phyloP scores from a whole-genome alignment of 37 sponge, comb jelly and placozoan species.

The Cliona cf. orientalis region DNA sequence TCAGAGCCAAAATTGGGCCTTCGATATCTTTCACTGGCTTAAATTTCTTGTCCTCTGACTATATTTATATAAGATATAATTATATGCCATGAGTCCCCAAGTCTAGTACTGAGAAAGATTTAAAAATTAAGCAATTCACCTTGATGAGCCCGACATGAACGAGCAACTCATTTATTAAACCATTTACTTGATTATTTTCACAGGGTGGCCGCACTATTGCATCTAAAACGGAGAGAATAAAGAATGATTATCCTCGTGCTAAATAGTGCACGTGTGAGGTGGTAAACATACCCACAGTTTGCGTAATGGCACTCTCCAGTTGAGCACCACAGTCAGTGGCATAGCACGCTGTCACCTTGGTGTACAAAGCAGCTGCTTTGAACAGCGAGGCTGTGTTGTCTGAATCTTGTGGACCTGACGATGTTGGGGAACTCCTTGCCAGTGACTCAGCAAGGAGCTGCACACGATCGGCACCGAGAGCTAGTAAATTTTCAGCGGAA shows the following conservation, averaged over 20 bases:
- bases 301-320: constrained; percentile 22
- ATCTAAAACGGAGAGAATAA: neutral
- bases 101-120: neutral
- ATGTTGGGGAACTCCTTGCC: neutral
- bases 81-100: too few relatives aligned
- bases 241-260: too few relatives aligned
- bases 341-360: constrained; percentile 44
- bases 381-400: neutral
- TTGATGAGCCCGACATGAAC: constrained; percentile 79
- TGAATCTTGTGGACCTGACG: neutral
- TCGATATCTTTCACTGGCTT: constrained; percentile 59
- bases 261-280: too few relatives aligned
- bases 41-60: constrained; percentile 80
- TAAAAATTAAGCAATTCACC: constrained; percentile 29
- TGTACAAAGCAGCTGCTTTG: constrained; percentile 19
- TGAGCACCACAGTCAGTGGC: neutral
- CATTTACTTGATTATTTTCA: neutral
- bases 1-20: constrained; percentile 74
- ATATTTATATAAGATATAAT: too few relatives aligned
- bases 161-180: constrained; percentile 16
- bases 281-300: constrained; percentile 35
- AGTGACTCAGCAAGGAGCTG: constrained; percentile 21
- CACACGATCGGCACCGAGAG: constrained; percentile 14
- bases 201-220: neutral
- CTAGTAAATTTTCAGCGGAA: constrained; percentile 33